These are phyloP conservation scores for Pipistrellus pipistrellus DNA, from an alignment of 2,797 vertebrate genomes.

Conservation along the genomic window DNA sequence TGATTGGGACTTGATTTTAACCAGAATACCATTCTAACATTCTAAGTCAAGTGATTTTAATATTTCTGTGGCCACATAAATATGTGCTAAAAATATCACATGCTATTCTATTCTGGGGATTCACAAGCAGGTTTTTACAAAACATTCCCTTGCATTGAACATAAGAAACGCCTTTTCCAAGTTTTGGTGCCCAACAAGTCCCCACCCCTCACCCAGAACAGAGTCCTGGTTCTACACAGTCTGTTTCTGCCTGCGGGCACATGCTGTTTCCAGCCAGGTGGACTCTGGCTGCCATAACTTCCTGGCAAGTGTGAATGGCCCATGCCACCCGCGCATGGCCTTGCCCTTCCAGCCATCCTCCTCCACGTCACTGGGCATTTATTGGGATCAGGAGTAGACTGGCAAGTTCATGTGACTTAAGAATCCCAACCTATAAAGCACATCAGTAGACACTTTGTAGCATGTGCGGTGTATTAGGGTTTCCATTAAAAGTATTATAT, in stretches of 20 bases:
- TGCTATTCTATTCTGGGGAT: slow-evolving; percentile 66
- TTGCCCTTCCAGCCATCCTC: slow-evolving; percentile 70
- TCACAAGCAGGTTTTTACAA: slow-evolving; percentile 62
- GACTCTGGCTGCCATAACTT: slow-evolving; percentile 63
- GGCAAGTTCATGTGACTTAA: slow-evolving; percentile 79
- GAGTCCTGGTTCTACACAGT: slow-evolving; percentile 74
- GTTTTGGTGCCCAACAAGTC: slow-evolving; percentile 22
- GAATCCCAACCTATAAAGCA: slow-evolving; percentile 84
- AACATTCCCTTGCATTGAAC: slow-evolving; percentile 60
- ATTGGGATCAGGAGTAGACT: slow-evolving; percentile 80
- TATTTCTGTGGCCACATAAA: slow-evolving; percentile 72
- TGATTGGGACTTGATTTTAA: slow-evolving; percentile 69
- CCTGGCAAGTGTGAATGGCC: slow-evolving; percentile 67
- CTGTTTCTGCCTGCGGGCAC: slow-evolving; percentile 60
- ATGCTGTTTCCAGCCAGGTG: not conserved
- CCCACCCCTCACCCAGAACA: slow-evolving; percentile 14
- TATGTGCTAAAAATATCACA: slow-evolving; percentile 64
- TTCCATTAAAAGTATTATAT: slow-evolving; percentile 86
- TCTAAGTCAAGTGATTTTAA: slow-evolving; percentile 73
- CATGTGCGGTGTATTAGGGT: slow-evolving; percentile 84
- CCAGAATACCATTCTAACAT: slow-evolving; percentile 57
- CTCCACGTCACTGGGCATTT: slow-evolving; percentile 76
- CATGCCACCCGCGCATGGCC: slow-evolving; percentile 66
- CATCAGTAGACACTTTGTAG: slow-evolving; percentile 83
- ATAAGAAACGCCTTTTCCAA: slow-evolving; percentile 50